Evolutionary conservation across 2,113 vertebrate genomes (phyloP).

Genomic region (Poicephalus meyeri): DNA sequence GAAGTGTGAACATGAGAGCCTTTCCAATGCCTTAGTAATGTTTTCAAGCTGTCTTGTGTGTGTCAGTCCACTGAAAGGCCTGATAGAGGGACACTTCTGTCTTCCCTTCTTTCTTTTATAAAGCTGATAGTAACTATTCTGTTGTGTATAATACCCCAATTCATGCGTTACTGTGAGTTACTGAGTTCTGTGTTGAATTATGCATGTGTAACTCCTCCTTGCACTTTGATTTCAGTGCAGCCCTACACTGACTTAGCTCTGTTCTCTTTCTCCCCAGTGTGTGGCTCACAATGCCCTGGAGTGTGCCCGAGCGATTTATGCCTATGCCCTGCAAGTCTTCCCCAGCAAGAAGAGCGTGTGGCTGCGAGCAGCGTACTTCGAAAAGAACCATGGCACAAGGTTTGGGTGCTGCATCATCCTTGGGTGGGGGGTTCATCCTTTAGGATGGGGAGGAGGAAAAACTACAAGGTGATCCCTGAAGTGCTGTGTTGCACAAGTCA

Average conservation of each 20-base stretch:
- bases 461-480: background rate
- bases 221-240: background rate
- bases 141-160: background rate
- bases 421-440: background rate
- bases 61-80: background rate
- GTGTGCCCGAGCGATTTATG: conserved; percentile 96
- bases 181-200: background rate
- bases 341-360: conserved; percentile 99
- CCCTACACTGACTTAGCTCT: background rate
- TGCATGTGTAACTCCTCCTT: background rate
- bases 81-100: background rate
- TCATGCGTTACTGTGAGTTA: background rate
- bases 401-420: background rate
- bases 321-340: conserved; percentile 94
- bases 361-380: conserved; percentile 96
- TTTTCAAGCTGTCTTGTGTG: background rate
- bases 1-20: background rate
- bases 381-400: conserved; percentile 97
- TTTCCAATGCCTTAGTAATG: background rate
- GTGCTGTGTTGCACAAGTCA: background rate
- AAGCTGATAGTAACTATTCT: background rate
- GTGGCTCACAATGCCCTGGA: conserved; percentile 94
- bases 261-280: conserved; percentile 76
- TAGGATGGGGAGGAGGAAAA: background rate
- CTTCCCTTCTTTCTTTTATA: background rate